Percentiles rank a stretch among this genome's conserved stretches.
Evolutionary conservation across 1,140 invertebrate species (phyloP).

Genomic region (Sycobia sp.): DNA sequence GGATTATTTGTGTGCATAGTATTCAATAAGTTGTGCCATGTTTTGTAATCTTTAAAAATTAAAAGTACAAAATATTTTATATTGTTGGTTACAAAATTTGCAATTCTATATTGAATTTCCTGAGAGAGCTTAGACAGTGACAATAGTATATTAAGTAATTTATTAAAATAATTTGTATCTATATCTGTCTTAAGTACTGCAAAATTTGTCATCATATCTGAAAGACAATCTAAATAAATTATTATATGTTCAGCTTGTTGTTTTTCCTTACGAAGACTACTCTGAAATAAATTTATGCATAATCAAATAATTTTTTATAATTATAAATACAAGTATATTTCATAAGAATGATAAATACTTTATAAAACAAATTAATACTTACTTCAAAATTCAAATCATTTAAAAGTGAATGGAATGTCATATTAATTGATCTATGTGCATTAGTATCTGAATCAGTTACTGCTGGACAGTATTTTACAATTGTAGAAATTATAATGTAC

Average conservation of each 20-base stretch:
- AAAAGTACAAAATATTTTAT: slow-evolving; percentile 40
- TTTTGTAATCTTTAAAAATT: slow-evolving; percentile 45
- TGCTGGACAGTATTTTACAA: slow-evolving; percentile 32
- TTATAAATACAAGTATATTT: background rate
- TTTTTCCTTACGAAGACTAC: background rate
- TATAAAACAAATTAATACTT: background rate
- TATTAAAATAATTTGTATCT: slow-evolving; percentile 3
- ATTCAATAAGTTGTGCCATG: slow-evolving; percentile 44
- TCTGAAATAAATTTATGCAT: slow-evolving; percentile 28
- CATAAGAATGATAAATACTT: background rate
- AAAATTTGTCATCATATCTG: slow-evolving; percentile 38
- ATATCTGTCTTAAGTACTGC: slow-evolving; percentile 7
- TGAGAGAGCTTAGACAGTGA: slow-evolving; percentile 26
- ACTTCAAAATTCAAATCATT: slow-evolving; percentile 38
- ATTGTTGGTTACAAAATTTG: slow-evolving; percentile 42
- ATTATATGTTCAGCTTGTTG: slow-evolving; percentile 24
- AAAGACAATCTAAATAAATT: slow-evolving; percentile 41
- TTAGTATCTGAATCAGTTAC: background rate
- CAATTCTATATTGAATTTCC: slow-evolving; percentile 29
- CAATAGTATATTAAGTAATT: slow-evolving; percentile 36
- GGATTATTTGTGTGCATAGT: slow-evolving; percentile 26
- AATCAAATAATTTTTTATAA: slow-evolving; percentile 13
- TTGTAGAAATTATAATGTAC: slow-evolving; percentile 27
- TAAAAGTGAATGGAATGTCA: slow-evolving; percentile 32
- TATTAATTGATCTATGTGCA: background rate